phyloP scores from a whole-genome alignment of 2,888 invertebrate genomes.

The Ecdyonurus torrentis region DNA sequence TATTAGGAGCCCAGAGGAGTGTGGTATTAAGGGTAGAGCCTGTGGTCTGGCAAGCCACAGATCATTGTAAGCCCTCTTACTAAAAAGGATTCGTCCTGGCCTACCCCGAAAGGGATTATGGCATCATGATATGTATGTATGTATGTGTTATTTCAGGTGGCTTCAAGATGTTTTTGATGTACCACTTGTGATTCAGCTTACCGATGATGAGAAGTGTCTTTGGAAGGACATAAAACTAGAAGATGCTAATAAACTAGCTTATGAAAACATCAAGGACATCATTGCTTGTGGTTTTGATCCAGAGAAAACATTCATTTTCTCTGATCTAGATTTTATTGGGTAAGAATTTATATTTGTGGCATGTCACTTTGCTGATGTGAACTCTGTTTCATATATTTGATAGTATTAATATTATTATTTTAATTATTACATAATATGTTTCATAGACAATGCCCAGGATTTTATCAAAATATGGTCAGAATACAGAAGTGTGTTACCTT shows the following conservation, averaged over 20 bases:
- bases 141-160: conserved; percentile 44
- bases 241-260: conserved; percentile 65
- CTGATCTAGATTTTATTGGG: conserved; percentile 89
- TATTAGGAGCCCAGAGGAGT: too few species aligned
- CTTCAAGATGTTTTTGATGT: conserved; percentile 93
- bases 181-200: conserved; percentile 88
- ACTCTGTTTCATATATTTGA: not conserved
- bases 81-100: too few species aligned
- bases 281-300: conserved; percentile 90
- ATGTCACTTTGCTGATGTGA: not conserved
- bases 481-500: conserved; percentile 91
- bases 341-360: conserved; percentile 28
- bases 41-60: too few species aligned
- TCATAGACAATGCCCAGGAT: conserved; percentile 65
- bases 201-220: conserved; percentile 95
- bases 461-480: conserved; percentile 83
- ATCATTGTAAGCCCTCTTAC: too few species aligned
- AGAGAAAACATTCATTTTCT: conserved; percentile 93
- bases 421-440: conserved; percentile 11
- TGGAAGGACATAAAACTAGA: conserved; percentile 92
- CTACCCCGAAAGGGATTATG: too few species aligned
- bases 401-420: not conserved
- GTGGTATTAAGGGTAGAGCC: too few species aligned
- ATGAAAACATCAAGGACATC: conserved; percentile 93
- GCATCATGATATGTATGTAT: not conserved